Evolutionary conservation across 2,888 invertebrate genomes (phyloP).

Genomic region (Amphimallon solstitiale): DNA sequence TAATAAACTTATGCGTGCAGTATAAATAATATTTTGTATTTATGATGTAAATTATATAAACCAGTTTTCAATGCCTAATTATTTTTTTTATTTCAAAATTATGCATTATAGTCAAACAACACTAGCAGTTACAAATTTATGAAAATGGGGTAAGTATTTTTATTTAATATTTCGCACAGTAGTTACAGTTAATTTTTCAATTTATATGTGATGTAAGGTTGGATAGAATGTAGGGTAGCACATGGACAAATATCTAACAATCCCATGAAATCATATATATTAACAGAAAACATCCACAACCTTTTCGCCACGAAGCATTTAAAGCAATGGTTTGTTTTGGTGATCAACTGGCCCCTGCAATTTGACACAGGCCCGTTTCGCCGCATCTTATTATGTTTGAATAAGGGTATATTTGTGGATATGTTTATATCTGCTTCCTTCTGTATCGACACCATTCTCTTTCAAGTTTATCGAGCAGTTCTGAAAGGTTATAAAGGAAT

Average conservation of each 20-base stretch:
- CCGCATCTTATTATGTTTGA: not conserved
- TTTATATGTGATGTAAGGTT: conserved; percentile 53
- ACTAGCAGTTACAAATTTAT: too few species aligned
- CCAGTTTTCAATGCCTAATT: too few species aligned
- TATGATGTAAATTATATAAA: too few species aligned
- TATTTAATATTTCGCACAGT: not conserved
- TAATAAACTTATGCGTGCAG: conserved; percentile 50
- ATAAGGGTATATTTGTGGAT: not conserved
- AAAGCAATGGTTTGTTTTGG: conserved; percentile 43
- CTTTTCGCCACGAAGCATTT: conserved; percentile 49
- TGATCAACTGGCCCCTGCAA: conserved; percentile 36
- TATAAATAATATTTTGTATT: too few species aligned
- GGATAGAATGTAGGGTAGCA: conserved; percentile 55
- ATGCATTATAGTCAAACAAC: too few species aligned
- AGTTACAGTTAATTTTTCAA: conserved; percentile 43
- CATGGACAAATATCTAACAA: conserved; percentile 56
- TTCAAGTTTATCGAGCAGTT: not conserved
- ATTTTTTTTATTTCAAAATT: too few species aligned
- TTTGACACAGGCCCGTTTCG: conserved; percentile 38
- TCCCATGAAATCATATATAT: conserved; percentile 56
- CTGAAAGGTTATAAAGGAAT: not conserved
- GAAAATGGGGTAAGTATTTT: too few species aligned
- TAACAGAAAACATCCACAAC: conserved; percentile 54
- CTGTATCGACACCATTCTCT: conserved; percentile 11
- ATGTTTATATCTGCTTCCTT: conserved; percentile 3